Conservation (phyloP, 2,888 invertebrate species). For the Scelioninae gen. 2 region DNA sequence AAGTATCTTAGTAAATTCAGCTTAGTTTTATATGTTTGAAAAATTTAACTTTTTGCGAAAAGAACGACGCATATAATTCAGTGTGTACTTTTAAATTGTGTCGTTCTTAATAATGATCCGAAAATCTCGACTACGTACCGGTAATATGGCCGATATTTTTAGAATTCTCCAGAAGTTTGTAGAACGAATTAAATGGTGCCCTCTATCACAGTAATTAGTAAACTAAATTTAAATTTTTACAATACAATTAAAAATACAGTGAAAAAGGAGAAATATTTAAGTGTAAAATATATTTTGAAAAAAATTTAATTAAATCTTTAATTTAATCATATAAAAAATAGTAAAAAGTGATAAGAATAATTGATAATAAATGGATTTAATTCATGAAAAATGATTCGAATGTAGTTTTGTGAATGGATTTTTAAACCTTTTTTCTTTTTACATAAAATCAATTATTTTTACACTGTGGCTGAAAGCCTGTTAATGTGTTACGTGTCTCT, state of each 20-base stretch:
- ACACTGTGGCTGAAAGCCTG: no score
- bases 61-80: slow-evolving; percentile 16
- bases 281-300: no score
- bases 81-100: no score
- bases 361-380: no score
- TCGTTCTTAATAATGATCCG: slow-evolving; percentile 10
- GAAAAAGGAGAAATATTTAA: no score
- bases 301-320: no score
- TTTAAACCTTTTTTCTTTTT: no score
- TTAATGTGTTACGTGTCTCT: no score
- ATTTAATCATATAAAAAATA: slow-evolving; percentile 1
- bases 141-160: slow-evolving; percentile 35
- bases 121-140: slow-evolving; percentile 25
- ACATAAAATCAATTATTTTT: no score
- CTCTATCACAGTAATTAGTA: slow-evolving; percentile 4
- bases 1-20: no score
- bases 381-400: no score
- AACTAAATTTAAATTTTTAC: neutral
- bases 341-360: neutral
- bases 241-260: neutral
- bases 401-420: no score
- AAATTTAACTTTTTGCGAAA: neutral
- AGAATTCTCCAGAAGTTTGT: slow-evolving; percentile 55
- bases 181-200: slow-evolving; percentile 22
- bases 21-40: neutral